A percentile compares a stretch with the other conserved stretches of the same genome.
Evolutionary conservation across 2,113 vertebrate species (phyloP).

Genomic region (Anser brachyrhynchus): DNA sequence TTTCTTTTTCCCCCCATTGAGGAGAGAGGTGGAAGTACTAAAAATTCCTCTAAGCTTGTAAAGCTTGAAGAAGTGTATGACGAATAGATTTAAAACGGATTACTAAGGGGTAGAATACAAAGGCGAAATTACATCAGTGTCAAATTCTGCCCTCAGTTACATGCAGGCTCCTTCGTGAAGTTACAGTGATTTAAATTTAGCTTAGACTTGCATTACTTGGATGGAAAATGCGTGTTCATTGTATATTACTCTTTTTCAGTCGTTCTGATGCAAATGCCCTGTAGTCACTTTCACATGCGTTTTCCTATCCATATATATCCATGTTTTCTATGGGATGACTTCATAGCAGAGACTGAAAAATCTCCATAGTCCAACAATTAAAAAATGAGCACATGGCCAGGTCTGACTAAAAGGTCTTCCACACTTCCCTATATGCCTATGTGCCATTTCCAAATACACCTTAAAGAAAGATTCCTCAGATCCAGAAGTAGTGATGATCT

Average conservation of each 20-base stretch:
- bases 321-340: background rate
- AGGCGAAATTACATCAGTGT: conserved; percentile 35
- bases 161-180: background rate
- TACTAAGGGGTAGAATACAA: conserved; percentile 18
- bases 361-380: background rate
- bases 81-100: conserved; percentile 33
- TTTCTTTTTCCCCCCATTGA: background rate
- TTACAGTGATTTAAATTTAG: background rate
- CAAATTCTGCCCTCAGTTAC: background rate
- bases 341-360: background rate
- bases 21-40: background rate
- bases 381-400: background rate
- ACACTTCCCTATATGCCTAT: background rate
- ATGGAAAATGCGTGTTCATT: background rate
- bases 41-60: conserved; percentile 32
- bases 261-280: background rate
- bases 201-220: background rate
- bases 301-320: background rate
- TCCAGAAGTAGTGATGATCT: background rate
- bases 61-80: background rate
- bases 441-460: background rate
- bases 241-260: background rate
- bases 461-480: background rate
- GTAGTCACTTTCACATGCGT: background rate
- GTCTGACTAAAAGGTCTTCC: background rate